A percentile compares a stretch with the other conserved stretches of the same genome.
phyloP scores from a whole-genome alignment of 2,113 vertebrate genomes.

The Macaca nemestrina region DNA sequence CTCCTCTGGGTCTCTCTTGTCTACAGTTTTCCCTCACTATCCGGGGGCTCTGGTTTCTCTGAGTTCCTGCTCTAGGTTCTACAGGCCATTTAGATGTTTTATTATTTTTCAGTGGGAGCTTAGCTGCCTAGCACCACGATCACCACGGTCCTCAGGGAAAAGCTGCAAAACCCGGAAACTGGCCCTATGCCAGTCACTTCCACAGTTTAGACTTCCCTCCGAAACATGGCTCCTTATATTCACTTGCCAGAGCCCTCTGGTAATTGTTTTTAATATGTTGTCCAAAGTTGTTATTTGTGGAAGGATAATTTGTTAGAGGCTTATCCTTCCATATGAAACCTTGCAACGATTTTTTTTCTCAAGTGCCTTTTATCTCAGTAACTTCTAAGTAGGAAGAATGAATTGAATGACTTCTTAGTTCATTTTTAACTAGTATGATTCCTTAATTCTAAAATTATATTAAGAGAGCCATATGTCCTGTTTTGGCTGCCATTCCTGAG shows the following conservation, averaged over 20 bases:
- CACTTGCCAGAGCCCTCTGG: not conserved
- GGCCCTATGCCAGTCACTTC: not conserved
- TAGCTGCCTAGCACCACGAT: not conserved
- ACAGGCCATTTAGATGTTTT: not conserved
- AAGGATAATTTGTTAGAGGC: not conserved
- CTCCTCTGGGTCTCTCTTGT: not conserved
- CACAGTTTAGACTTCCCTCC: not conserved
- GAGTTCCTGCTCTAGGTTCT: not conserved
- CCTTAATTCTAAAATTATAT: constrained; percentile 1
- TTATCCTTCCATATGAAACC: not conserved
- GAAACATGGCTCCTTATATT: not conserved
- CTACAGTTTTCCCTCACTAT: not conserved
- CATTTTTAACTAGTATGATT: not conserved
- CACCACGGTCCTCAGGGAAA: not conserved
- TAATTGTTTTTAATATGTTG: not conserved
- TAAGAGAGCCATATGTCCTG: not conserved
- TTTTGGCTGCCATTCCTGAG: not conserved
- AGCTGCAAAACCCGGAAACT: not conserved
- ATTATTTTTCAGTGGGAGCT: not conserved
- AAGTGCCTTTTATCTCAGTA: not conserved
- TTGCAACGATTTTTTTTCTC: not conserved
- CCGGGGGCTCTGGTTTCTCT: not conserved
- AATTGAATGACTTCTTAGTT: not conserved
- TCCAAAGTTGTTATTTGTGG: not conserved
- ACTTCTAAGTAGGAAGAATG: not conserved